Evolutionary conservation across 2,797 vertebrate species (phyloP), one percentile per base, ranked within the genome.

Genomic region (Sebastes matsubarae): DNA sequence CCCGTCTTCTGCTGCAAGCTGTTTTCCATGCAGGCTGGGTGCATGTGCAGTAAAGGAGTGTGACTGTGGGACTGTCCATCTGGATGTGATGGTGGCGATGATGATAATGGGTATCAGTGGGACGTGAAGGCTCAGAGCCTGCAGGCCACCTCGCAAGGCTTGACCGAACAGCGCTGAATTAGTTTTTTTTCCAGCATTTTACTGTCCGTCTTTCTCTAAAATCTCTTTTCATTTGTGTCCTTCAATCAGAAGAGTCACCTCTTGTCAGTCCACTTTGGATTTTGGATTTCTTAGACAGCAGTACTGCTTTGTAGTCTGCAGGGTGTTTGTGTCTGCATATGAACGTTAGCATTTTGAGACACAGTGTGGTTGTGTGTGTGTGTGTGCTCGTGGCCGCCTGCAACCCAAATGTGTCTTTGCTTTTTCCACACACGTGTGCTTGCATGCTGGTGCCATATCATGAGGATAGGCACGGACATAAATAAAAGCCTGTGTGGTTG

Each of bases 61-160:
- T 14, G 30, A 32, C 32, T 65, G 80, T 83, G 34, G 27, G 16
- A 30, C 3, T 72, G 82, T 85, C 87, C 83, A 83, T 81, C 89
- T 83, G 73, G 67, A 76, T 70, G 46, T 73, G 69, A 85, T 65
- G 55, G 32, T 11, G 20, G 7, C 55, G 58, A 78, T 81, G 75
- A 84, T 71, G 69, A 80, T 81, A 55, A 81, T 77, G 80, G 68
- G 20, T 50, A 54, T 77, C 75, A 54, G 50, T 70, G 76, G 68
- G 73, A 72, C 32, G 32, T 57, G 55, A 68, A 66, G 52, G 63
- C 72, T 83, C 46, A 29, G 20, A 67, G 36, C 64, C 76, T 58
- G 67, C 22, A 65, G 78, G 42, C 72, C 52, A 54, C 24, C 80
- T 71, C 42, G 54, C 42, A 25, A 50, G 2, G 29, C 74, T 80